Percentiles rank a stretch among this genome's conserved stretches.
Evolutionary conservation across 2,113 vertebrate species (phyloP).

Genomic region (Cyrtonyx montezumae): DNA sequence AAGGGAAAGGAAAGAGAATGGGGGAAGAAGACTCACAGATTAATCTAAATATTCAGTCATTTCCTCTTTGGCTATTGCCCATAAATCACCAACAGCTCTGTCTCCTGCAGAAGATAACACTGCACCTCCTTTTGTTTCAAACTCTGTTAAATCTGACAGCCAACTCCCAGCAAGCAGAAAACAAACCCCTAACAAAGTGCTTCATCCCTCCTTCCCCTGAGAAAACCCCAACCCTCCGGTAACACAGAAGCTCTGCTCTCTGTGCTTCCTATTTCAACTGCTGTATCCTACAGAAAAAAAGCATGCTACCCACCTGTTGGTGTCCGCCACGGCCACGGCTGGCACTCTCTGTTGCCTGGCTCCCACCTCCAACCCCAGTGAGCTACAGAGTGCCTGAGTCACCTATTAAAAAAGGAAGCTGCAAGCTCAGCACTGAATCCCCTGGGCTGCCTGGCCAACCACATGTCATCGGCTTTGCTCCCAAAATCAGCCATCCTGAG

Average conservation of each 20-base stretch:
- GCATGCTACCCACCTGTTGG: constrained; percentile 65
- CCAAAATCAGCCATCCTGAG: constrained; percentile 74
- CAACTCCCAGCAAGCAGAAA: not conserved
- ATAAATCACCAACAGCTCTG: not conserved
- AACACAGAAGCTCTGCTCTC: not conserved
- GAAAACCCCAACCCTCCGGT: not conserved
- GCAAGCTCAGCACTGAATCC: constrained; percentile 81
- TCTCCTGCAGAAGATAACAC: not conserved
- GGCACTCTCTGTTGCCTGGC: constrained; percentile 42
- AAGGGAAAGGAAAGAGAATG: not conserved
- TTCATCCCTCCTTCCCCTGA: not conserved
- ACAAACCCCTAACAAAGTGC: not conserved
- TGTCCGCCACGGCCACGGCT: constrained; percentile 41
- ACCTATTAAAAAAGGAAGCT: constrained; percentile 76
- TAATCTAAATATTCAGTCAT: not conserved
- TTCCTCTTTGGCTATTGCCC: constrained; percentile 7
- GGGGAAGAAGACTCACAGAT: not conserved
- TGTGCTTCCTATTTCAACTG: not conserved
- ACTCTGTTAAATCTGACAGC: not conserved
- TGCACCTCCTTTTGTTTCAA: not conserved
- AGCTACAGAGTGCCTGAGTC: constrained; percentile 55
- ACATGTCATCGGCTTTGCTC: constrained; percentile 71
- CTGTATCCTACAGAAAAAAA: not conserved
- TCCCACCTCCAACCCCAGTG: constrained; percentile 48
- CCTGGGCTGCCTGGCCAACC: constrained; percentile 71